Percentiles rank a stretch among this genome's conserved stretches.
phyloP scores from a whole-genome alignment of 2,888 invertebrate species.

The Pterobdella sp. region DNA sequence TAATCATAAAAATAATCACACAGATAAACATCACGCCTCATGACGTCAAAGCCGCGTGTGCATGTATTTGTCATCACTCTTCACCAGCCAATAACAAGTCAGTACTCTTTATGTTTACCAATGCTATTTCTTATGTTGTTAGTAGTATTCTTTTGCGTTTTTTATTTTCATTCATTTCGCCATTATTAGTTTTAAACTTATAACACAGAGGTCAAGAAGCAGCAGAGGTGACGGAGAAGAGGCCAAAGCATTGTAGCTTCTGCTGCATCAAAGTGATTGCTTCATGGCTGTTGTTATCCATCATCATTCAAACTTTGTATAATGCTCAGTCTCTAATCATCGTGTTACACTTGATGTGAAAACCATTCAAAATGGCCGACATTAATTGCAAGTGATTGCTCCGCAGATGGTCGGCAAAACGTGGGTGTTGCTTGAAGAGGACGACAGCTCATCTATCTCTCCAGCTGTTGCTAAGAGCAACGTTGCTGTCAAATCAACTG shows the following conservation, averaged over 20 bases:
- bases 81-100: too few species aligned
- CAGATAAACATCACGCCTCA: too few species aligned
- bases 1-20: too few species aligned
- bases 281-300: too few species aligned
- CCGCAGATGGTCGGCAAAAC: not conserved
- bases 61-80: too few species aligned
- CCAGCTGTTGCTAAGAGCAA: not conserved
- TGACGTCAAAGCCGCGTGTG: too few species aligned
- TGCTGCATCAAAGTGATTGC: conserved; percentile 12
- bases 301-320: too few species aligned
- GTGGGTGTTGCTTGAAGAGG: not conserved
- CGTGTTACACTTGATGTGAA: not conserved
- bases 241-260: not conserved
- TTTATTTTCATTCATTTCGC: not conserved
- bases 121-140: not conserved
- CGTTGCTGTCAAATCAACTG: not conserved
- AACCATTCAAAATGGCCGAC: too few species aligned
- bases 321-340: not conserved
- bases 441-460: not conserved
- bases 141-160: not conserved
- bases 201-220: not conserved
- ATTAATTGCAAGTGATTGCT: too few species aligned
- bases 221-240: not conserved
- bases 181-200: not conserved
- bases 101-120: not conserved